These are phyloP conservation scores for Matsumurasca onukii DNA, from an alignment of 1,140 invertebrate species.

Conservation along the genomic window DNA sequence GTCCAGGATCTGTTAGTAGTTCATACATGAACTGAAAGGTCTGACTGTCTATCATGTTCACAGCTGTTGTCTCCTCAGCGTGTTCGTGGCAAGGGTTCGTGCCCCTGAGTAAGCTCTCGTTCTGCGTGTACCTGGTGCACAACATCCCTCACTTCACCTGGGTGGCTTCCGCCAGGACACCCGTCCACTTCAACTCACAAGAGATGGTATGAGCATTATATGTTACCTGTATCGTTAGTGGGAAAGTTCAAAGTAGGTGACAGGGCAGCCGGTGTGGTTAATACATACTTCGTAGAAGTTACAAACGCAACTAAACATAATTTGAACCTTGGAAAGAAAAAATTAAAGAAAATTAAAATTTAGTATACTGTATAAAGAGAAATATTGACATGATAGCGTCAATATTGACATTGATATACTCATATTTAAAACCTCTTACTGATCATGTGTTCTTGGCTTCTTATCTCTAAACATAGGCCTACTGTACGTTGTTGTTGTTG, in stretches of 20 bases:
- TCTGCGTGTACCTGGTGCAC: constrained; percentile 39
- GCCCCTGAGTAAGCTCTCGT: constrained; percentile 37
- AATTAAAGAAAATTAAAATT: not conserved
- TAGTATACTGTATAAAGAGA: not conserved
- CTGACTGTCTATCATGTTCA: no score
- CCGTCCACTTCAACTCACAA: constrained; percentile 4
- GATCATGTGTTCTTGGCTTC: not conserved
- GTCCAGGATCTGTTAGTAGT: no score
- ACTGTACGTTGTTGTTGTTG: not conserved
- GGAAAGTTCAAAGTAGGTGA: not conserved
- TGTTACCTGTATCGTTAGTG: not conserved
- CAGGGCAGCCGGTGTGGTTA: not conserved
- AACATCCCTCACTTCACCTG: constrained; percentile 30
- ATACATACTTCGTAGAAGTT: not conserved
- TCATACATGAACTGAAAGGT: no score
- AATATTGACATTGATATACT: not conserved
- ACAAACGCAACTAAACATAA: not conserved
- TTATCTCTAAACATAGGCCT: not conserved
- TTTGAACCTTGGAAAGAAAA: not conserved
- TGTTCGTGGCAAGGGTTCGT: constrained; percentile 22
- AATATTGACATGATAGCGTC: not conserved
- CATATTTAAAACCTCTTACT: not conserved
- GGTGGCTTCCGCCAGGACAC: constrained; percentile 5
- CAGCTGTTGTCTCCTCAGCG: no score
- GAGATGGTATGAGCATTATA: not conserved